These are phyloP conservation scores for Diachasmimorpha longicaudata DNA, from an alignment of 1,140 invertebrate species.

Conservation along the genomic window DNA sequence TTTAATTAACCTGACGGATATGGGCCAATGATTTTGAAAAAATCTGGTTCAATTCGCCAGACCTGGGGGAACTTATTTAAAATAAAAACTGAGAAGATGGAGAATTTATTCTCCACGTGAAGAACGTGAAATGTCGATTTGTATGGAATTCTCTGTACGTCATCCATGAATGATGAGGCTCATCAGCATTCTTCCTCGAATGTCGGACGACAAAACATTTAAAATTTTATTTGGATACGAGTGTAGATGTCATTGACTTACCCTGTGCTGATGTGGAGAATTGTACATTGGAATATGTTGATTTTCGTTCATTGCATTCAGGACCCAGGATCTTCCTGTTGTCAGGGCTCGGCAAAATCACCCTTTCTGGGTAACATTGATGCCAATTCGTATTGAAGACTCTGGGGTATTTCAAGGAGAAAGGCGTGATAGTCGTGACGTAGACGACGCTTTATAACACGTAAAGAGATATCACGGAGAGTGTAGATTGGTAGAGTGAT, in stretches of 20 bases:
- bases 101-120: too few species aligned
- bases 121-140: neutral
- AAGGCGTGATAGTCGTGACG: slow-evolving; percentile 50
- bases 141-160: neutral
- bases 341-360: slow-evolving; percentile 13
- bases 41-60: too few species aligned
- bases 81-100: too few species aligned
- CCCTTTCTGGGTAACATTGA: slow-evolving; percentile 35
- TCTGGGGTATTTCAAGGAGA: slow-evolving; percentile 46
- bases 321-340: neutral
- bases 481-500: slow-evolving; percentile 55
- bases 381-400: slow-evolving; percentile 43
- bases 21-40: too few species aligned
- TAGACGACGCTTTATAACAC: slow-evolving; percentile 42
- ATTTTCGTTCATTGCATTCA: neutral
- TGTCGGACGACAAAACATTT: too few species aligned
- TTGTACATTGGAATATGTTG: neutral
- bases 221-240: too few species aligned
- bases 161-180: too few species aligned
- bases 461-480: slow-evolving; percentile 50
- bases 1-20: too few species aligned
- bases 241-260: neutral
- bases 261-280: neutral
- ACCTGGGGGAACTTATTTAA: too few species aligned
- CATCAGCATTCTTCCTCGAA: too few species aligned